Evolutionary conservation across 2,797 vertebrate species (phyloP).

Genomic region (Ibycter americanus): DNA sequence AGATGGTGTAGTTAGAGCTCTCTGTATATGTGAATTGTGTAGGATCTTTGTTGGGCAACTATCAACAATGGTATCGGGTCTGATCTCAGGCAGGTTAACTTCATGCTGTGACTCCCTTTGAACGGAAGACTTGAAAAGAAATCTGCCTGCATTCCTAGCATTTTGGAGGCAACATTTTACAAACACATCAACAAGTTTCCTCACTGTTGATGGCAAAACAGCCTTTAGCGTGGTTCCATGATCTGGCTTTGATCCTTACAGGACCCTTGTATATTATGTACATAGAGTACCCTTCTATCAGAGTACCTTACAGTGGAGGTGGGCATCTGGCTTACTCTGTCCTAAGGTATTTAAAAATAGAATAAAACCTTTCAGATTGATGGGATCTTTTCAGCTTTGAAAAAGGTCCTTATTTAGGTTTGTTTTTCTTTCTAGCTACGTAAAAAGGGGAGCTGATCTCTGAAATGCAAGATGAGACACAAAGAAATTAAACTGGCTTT

Average conservation of each 20-base stretch:
- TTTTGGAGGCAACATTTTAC: background rate
- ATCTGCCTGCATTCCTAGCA: background rate
- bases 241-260: background rate
- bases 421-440: background rate
- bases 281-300: background rate
- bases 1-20: constrained; percentile 14
- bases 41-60: constrained; percentile 14
- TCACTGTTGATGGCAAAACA: background rate
- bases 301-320: background rate
- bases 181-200: background rate
- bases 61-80: background rate
- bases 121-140: background rate
- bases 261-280: background rate
- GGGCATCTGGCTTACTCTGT: background rate
- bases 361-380: background rate
- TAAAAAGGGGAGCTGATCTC: background rate
- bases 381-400: background rate
- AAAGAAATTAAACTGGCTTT: background rate
- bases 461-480: background rate
- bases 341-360: background rate
- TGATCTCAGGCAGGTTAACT: background rate
- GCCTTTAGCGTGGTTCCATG: background rate
- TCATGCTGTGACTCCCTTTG: background rate
- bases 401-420: background rate
- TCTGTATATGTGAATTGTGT: background rate